Percentiles rank a stretch among this genome's conserved stretches.
Evolutionary conservation across 2,797 vertebrate species (phyloP).

Genomic region (Siniperca undulata): DNA sequence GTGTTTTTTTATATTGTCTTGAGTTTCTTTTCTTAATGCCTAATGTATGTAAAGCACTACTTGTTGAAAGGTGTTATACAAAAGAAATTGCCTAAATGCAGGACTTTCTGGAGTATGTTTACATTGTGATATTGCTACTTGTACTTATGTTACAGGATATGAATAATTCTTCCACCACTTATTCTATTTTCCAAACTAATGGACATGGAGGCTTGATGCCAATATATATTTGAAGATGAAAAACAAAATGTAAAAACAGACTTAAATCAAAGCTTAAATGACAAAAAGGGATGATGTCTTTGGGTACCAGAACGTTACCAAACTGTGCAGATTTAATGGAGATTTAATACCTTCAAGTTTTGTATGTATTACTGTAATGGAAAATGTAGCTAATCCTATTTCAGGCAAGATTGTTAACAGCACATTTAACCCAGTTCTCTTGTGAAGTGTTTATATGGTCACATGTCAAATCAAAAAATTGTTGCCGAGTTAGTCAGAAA

Average conservation of each 20-base stretch:
- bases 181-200: not conserved
- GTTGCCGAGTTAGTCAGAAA: constrained; percentile 3
- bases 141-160: not conserved
- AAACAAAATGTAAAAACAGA: not conserved
- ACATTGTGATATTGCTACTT: not conserved
- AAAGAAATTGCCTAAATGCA: not conserved
- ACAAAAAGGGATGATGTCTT: not conserved
- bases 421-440: constrained; percentile 29
- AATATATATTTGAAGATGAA: not conserved
- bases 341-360: not conserved
- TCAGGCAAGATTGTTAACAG: constrained; percentile 7
- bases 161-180: not conserved
- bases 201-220: not conserved
- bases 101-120: not conserved
- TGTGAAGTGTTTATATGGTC: constrained; percentile 21
- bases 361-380: constrained; percentile 25
- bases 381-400: constrained; percentile 39
- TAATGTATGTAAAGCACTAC: not conserved
- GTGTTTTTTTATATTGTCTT: not conserved
- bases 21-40: not conserved
- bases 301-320: not conserved
- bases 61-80: not conserved
- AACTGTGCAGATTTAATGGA: not conserved
- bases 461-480: not conserved
- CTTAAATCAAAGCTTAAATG: not conserved